Percentiles rank a stretch among this genome's conserved stretches.
phyloP scores from a whole-genome alignment of 2,797 vertebrate genomes.

The Parauchenoglanis punctatus region DNA sequence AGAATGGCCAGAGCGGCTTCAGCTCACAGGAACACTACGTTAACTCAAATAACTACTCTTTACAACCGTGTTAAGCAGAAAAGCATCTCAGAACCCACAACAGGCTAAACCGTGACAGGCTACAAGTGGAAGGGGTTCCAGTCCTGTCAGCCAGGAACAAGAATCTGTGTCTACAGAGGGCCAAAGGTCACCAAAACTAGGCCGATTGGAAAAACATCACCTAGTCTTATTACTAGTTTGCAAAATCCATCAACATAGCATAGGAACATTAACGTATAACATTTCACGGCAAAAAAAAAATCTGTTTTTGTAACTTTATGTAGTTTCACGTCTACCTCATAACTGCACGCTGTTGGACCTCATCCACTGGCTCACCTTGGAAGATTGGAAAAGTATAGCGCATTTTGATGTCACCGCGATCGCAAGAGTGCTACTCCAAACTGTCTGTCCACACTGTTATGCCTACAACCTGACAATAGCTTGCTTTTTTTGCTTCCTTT shows the following conservation, averaged over 20 bases:
- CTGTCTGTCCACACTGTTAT: slow-evolving; percentile 40
- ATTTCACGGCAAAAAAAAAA: not conserved
- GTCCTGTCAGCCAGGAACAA: not conserved
- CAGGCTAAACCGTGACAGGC: not conserved
- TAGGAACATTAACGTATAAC: not conserved
- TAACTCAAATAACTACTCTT: not conserved
- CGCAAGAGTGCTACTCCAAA: slow-evolving; percentile 29
- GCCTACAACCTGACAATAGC: slow-evolving; percentile 57
- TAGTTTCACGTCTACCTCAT: slow-evolving; percentile 69
- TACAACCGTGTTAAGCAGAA: not conserved
- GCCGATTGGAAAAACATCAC: not conserved
- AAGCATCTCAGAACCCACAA: not conserved
- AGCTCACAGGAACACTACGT: not conserved
- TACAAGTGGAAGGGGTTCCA: not conserved
- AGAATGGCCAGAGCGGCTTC: not conserved
- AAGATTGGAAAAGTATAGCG: slow-evolving; percentile 63
- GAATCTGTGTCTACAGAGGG: not conserved
- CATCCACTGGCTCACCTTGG: slow-evolving; percentile 72
- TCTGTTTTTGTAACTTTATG: not conserved
- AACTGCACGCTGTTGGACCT: slow-evolving; percentile 72
- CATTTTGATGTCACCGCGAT: slow-evolving; percentile 36
- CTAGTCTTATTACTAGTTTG: not conserved
- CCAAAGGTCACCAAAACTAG: not conserved
- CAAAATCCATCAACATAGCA: not conserved
- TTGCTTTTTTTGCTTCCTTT: slow-evolving; percentile 70